Conservation (phyloP, 1,140 invertebrate species). For the Diorhabda elongata region DNA sequence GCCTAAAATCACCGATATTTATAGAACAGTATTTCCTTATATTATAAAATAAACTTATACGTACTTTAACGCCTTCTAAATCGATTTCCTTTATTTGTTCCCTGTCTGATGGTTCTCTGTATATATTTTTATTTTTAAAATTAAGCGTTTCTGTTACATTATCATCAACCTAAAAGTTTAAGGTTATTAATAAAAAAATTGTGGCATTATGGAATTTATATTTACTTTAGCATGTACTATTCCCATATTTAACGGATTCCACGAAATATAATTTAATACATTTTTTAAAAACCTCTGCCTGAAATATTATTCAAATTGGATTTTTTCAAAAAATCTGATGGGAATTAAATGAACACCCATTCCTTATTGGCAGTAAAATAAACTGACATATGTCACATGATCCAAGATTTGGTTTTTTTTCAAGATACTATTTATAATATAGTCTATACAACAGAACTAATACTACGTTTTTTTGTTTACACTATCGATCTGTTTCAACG, state of each 20-base stretch:
- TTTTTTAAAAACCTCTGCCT: neutral
- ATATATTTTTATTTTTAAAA: conserved; percentile 21
- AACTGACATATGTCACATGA: too few species aligned
- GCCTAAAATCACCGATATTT: conserved; percentile 52
- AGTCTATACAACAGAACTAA: too few species aligned
- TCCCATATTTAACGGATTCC: conserved; percentile 21
- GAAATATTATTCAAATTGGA: neutral
- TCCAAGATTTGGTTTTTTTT: too few species aligned
- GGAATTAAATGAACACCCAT: neutral
- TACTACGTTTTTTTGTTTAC: too few species aligned
- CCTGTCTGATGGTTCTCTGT: conserved; percentile 14
- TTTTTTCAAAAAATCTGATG: conserved; percentile 5
- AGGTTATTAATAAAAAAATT: conserved; percentile 10
- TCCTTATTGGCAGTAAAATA: too few species aligned
- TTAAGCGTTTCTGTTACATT: conserved; percentile 20
- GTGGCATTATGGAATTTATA: neutral
- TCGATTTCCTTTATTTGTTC: conserved; percentile 26
- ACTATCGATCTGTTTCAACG: too few species aligned
- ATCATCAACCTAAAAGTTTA: conserved; percentile 25
- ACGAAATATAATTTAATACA: conserved; percentile 13
- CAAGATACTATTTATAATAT: too few species aligned
- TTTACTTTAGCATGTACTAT: conserved; percentile 29
- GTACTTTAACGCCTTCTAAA: conserved; percentile 26
- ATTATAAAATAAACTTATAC: conserved; percentile 7
- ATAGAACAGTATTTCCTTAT: neutral